Evolutionary conservation across 2,888 invertebrate genomes (phyloP), one percentile per base, ranked within the genome.

Genomic region (Mesorhabditis sp.): DNA sequence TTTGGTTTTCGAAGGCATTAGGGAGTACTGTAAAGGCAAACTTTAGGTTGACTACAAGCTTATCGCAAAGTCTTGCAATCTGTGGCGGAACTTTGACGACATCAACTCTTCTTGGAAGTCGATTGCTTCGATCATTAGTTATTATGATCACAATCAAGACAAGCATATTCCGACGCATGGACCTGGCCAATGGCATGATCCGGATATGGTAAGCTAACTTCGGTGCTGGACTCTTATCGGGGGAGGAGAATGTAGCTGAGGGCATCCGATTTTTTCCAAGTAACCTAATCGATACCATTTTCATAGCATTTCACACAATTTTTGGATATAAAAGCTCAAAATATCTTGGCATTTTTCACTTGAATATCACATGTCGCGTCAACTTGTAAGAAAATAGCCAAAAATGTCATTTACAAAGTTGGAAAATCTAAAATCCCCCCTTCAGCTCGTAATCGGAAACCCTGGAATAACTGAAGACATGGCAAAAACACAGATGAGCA

Each of bases 171-270:
- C 80, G 13, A 82, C 85, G 4, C 87, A 88, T 58, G 87, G 87
- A 5, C 88, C 88, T 0, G 88, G 88, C 13, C 83, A 83, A 69
- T 88, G 87, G 83, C 88, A 89, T 79, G 88, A 88, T 75, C 88
- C 88, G 4, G 88, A 88, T 77, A 88, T 88, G 88, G 87, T 88
- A 67, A n/a, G 68, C 5, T 15, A n/a, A 7, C 6, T 28, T 28
- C 28, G 2, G 28, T 28, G 2, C 28, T 28, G 28, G 28, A 28
- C 28, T 28, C 28, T 28, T 28, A 28, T 28, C 28, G 2, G 28
- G 28, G 28, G 28, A 28, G 1, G 28, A 28, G 28, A 28, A 28
- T 28, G 1, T 28, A 28, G 28, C 28, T 28, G n/a, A n/a, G n/a
- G n/a, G n/a, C n/a, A n/a, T n/a, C n/a, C n/a, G n/a, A n/a, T n/a